phyloP scores from a whole-genome alignment of 2,113 vertebrate species.

The Oreochromis aureus region DNA sequence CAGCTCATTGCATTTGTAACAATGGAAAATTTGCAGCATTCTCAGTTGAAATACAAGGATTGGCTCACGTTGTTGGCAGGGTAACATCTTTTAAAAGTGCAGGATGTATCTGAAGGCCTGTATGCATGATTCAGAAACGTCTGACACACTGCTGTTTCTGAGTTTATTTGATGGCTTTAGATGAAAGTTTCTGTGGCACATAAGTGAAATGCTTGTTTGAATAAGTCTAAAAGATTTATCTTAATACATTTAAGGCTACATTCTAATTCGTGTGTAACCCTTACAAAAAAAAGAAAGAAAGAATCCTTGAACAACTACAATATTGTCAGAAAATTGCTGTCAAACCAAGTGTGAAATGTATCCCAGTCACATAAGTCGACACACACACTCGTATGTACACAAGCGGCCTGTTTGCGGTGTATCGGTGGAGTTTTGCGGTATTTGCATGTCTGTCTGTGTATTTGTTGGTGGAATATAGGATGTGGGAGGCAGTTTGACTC shows the following conservation, averaged over 20 bases:
- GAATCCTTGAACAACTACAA: background rate
- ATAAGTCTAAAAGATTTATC: background rate
- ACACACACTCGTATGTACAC: background rate
- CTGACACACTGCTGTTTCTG: background rate
- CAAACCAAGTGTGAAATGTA: background rate
- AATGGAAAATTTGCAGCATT: background rate
- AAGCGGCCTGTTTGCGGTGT: background rate
- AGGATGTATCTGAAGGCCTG: background rate
- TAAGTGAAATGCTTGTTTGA: background rate
- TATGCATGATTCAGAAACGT: background rate
- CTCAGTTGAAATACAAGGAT: background rate
- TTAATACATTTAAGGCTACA: background rate
- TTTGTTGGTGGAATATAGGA: background rate
- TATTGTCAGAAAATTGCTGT: background rate
- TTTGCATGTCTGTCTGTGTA: background rate
- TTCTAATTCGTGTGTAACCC: background rate
- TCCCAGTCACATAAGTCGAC: background rate
- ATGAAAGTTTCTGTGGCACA: background rate
- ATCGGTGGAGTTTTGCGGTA: background rate
- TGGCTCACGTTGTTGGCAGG: background rate
- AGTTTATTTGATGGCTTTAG: background rate
- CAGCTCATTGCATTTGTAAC: background rate
- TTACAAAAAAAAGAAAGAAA: background rate
- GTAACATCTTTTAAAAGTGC: background rate
- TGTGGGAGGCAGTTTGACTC: constrained; percentile 19